Evolutionary conservation across 2,113 vertebrate genomes (phyloP).

Genomic region (Callionymus lyra): DNA sequence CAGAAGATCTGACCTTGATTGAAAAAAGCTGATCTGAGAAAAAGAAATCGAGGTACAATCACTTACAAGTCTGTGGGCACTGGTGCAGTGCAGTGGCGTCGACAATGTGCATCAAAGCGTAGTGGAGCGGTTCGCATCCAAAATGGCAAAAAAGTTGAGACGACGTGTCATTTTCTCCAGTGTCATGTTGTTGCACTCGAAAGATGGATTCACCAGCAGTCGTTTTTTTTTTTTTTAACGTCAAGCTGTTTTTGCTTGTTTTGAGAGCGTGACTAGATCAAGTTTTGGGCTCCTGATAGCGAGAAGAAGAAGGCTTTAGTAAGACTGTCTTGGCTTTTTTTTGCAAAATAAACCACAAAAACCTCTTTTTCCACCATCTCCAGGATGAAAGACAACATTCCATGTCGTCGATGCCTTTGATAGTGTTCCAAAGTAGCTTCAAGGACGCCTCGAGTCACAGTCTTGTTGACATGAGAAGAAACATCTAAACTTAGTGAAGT

Average conservation of each 20-base stretch:
- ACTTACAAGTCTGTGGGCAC: constrained; percentile 85
- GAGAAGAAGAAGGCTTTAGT: too few relatives aligned
- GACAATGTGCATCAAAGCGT: constrained; percentile 69
- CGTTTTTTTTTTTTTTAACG: too few relatives aligned
- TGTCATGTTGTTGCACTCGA: constrained; percentile 38
- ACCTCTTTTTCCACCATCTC: too few relatives aligned
- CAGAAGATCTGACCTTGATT: constrained; percentile 70
- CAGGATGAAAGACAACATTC: too few relatives aligned
- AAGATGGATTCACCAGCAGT: constrained; percentile 19
- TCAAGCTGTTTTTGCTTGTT: too few relatives aligned
- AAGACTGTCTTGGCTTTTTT: too few relatives aligned
- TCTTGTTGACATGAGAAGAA: too few relatives aligned
- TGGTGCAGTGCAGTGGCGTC: constrained; percentile 89
- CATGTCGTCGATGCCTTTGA: too few relatives aligned
- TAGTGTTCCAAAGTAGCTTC: too few relatives aligned
- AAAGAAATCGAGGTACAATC: constrained; percentile 83
- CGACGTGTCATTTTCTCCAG: constrained; percentile 29
- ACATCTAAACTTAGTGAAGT: not conserved
- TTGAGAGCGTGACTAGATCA: constrained; percentile 9
- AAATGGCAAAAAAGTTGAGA: constrained; percentile 44
- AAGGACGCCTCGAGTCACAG: too few relatives aligned
- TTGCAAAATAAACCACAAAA: too few relatives aligned
- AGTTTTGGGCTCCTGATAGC: too few relatives aligned
- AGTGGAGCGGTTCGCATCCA: constrained; percentile 48
- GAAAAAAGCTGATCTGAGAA: constrained; percentile 39